Evolutionary conservation across 2,113 vertebrate species (phyloP), one percentile per base, ranked within the genome.

Genomic region (Amia ocellicauda): DNA sequence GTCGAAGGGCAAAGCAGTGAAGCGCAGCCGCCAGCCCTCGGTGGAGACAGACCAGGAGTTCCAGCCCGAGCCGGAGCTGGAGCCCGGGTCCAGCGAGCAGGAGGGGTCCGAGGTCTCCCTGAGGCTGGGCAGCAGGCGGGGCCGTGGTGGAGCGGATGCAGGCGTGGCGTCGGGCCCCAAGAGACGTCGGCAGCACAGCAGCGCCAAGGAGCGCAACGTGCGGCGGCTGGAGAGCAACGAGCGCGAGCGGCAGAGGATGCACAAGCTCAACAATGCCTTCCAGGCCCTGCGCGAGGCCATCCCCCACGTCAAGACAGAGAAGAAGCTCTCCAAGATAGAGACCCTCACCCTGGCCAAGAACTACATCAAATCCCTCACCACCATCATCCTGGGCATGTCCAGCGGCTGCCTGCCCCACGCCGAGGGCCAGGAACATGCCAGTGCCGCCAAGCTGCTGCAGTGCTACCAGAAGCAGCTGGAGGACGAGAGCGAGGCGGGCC

Each of bases 321-420:
- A 94, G 83, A 98, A 98, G 70, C 92, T 99, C 3, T 99, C 97
- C 80, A 99, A 99, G 86, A 97, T 99, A 2, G 97, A 99, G 85
- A 99, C 97, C 0, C 91, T 99, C 60, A 98, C 96, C 0, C 81
- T 99, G 80, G 97, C 97, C 70, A 97, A 98, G 85, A 99, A 99
- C 68, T 99, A 99, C 83, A 99, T 99, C 68, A 96, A 96, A 69
- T 87, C 96, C 4, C 77, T 99, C 72, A 99, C 97, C n/a, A 88
- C 91, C 71, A 94, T 95, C 64, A 88, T 99, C 75, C 84, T 98
- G 72, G 88, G 87, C 61, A 94, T 99, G 93, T 95, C 93, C 7
- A 93, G 87, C 0, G 85, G 88, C 29, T 86, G 91, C 74, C 81
- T 92, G 19, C 86, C 92, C 0, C 58, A 78, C 0, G 74, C 76